Conservation (phyloP, 1,140 invertebrate species). For the Drosophila kanapiae region DNA sequence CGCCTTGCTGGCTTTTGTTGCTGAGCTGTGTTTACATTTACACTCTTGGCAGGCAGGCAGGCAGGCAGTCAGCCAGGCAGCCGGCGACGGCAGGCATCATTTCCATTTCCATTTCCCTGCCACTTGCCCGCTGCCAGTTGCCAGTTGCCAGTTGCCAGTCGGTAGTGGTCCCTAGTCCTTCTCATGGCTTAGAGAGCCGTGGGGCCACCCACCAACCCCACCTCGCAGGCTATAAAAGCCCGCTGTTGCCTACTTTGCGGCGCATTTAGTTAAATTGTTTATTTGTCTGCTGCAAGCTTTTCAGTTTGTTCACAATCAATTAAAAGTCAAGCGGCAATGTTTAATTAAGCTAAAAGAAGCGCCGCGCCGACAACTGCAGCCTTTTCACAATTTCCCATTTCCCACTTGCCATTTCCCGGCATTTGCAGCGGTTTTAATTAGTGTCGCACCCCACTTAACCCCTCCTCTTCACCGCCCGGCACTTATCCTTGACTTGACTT, state of each 20-base stretch:
- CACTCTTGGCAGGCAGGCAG: slow-evolving; percentile 54
- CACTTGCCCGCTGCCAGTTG: slow-evolving; percentile 56
- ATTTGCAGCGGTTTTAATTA: slow-evolving; percentile 71
- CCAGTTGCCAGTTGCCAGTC: slow-evolving; percentile 30
- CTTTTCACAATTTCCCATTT: slow-evolving; percentile 16
- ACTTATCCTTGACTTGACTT: slow-evolving; percentile 45
- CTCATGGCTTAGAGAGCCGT: slow-evolving; percentile 27
- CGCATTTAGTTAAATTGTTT: slow-evolving; percentile 84
- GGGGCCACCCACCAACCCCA: neutral
- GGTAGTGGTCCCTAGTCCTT: slow-evolving; percentile 27
- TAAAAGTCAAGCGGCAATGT: slow-evolving; percentile 80
- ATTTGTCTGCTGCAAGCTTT: slow-evolving; percentile 66
- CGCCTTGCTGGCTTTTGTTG: slow-evolving; percentile 80
- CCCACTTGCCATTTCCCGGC: slow-evolving; percentile 19
- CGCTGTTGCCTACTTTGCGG: slow-evolving; percentile 76
- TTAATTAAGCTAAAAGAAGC: slow-evolving; percentile 82
- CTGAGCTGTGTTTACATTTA: slow-evolving; percentile 78
- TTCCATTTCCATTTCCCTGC: slow-evolving; percentile 58
- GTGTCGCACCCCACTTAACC: slow-evolving; percentile 34
- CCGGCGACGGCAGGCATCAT: slow-evolving; percentile 65
- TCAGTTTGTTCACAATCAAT: slow-evolving; percentile 81
- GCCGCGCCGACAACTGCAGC: slow-evolving; percentile 36
- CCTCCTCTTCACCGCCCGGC: neutral
- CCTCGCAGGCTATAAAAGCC: slow-evolving; percentile 47
- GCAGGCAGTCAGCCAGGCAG: slow-evolving; percentile 4